Percentiles rank a stretch among this genome's conserved stretches.
phyloP scores from a whole-genome alignment of 1,140 invertebrate genomes.

The Aphelenchoides besseyi region DNA sequence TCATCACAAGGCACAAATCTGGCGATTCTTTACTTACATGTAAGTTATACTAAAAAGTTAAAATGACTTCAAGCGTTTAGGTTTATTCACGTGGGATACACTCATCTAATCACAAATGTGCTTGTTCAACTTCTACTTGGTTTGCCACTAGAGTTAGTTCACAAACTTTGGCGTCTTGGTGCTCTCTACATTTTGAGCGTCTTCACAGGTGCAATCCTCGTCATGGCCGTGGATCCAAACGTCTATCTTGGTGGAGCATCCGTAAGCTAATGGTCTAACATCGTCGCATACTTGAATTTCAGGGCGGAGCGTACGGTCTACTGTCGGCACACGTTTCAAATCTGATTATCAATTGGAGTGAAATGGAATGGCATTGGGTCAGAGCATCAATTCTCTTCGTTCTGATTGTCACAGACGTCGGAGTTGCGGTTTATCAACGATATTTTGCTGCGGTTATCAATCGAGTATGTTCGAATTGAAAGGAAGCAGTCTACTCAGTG shows the following conservation, averaged over 20 bases:
- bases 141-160: slow-evolving; percentile 88
- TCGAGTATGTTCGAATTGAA: slow-evolving; percentile 1
- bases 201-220: slow-evolving; percentile 41
- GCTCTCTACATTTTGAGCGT: slow-evolving; percentile 48
- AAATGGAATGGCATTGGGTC: slow-evolving; percentile 73
- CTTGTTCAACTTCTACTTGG: slow-evolving; percentile 86
- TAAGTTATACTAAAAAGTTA: background rate
- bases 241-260: slow-evolving; percentile 87
- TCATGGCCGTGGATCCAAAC: slow-evolving; percentile 78
- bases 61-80: slow-evolving; percentile 66
- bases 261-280: slow-evolving; percentile 76
- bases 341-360: slow-evolving; percentile 85
- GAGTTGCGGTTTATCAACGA: slow-evolving; percentile 46
- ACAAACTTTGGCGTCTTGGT: slow-evolving; percentile 67
- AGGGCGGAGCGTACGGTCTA: slow-evolving; percentile 83
- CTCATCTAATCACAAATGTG: slow-evolving; percentile 83
- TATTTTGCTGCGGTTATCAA: slow-evolving; percentile 31
- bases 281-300: no score
- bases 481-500: no score
- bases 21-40: slow-evolving; percentile 87
- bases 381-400: slow-evolving; percentile 74
- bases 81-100: slow-evolving; percentile 83
- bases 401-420: slow-evolving; percentile 66
- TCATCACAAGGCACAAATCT: slow-evolving; percentile 77
- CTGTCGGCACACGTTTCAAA: slow-evolving; percentile 91